phyloP scores from a whole-genome alignment of 2,797 vertebrate species.

The Pseudochirops cupreus region DNA sequence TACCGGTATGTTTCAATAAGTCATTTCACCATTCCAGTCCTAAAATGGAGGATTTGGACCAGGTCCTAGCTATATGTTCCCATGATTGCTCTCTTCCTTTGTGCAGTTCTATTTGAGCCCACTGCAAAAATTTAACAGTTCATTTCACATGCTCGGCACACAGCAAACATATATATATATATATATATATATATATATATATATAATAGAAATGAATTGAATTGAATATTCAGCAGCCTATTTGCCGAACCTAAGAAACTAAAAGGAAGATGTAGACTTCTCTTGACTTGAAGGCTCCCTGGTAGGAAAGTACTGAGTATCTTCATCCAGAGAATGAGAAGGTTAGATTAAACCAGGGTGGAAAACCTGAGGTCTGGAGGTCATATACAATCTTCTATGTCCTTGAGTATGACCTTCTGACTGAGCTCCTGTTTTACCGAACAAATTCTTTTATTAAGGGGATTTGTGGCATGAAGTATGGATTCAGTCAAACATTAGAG shows the following conservation, averaged over 20 bases:
- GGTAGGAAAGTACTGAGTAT: background rate
- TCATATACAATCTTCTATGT: no score
- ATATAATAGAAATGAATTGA: background rate
- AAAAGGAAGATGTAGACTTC: background rate
- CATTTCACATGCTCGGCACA: background rate
- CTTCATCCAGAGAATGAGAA: slow-evolving; percentile 23
- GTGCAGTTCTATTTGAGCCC: background rate
- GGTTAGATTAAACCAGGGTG: background rate
- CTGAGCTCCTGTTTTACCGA: no score
- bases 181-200: no score
- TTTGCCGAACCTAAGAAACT: slow-evolving; percentile 54
- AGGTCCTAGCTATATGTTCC: background rate
- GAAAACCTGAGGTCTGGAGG: no score
- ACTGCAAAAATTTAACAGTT: background rate
- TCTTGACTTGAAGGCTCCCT: slow-evolving; percentile 16
- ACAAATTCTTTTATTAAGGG: no score
- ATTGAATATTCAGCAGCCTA: background rate
- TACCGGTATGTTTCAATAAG: background rate
- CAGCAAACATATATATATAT: background rate
- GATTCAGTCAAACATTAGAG: no score
- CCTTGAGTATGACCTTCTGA: no score
- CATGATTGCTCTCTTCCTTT: background rate
- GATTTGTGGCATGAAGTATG: no score
- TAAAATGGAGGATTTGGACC: background rate
- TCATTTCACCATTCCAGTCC: background rate